Conservation (phyloP, 2,113 vertebrate genomes). For the Regulus satrapa region DNA sequence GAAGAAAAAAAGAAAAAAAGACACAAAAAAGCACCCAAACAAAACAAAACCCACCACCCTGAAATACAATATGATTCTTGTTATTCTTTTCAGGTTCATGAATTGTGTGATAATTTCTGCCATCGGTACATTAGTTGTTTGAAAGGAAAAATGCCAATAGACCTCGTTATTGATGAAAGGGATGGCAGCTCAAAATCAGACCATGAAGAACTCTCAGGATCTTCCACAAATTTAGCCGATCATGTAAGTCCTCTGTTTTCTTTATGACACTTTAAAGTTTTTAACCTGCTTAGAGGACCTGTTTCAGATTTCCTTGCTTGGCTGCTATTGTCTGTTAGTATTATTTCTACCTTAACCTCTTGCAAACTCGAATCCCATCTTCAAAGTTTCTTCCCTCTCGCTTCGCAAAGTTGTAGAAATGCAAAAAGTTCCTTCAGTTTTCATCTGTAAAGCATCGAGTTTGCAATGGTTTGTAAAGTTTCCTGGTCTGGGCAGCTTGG, state of each 20-base stretch:
- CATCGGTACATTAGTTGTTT: slow-evolving; percentile 99
- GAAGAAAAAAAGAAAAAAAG: no score
- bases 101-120: slow-evolving; percentile 99
- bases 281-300: neutral
- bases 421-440: neutral
- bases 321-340: neutral
- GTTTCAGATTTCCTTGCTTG: neutral
- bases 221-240: slow-evolving; percentile 97
- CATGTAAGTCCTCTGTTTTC: slow-evolving; percentile 86
- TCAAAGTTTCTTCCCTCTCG: neutral
- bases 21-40: no score
- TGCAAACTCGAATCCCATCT: neutral
- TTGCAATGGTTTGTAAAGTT: slow-evolving; percentile 53
- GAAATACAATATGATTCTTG: neutral
- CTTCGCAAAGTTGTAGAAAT: neutral
- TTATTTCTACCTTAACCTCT: neutral
- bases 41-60: no score
- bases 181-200: slow-evolving; percentile 99
- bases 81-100: slow-evolving; percentile 85
- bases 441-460: neutral
- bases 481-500: slow-evolving; percentile 19
- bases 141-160: slow-evolving; percentile 99
- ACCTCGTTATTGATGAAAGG: slow-evolving; percentile 98
- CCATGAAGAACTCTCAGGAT: slow-evolving; percentile 98
- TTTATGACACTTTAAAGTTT: neutral